Percentiles rank a stretch among this genome's conserved stretches.
Evolutionary conservation across 2,797 vertebrate genomes (phyloP).

Genomic region (Aselliscus stoliczkanus): DNA sequence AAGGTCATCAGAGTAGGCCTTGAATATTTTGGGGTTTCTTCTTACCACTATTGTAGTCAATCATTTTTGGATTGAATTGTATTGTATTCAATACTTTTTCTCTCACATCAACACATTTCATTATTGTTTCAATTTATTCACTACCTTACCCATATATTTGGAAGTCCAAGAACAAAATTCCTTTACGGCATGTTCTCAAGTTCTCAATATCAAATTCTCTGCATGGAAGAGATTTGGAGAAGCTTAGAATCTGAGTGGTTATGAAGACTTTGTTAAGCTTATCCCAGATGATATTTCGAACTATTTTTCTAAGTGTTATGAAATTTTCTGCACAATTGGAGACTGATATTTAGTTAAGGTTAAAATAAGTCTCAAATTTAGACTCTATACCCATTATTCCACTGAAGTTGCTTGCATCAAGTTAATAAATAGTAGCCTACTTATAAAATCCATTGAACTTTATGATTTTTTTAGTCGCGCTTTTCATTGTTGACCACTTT

Average conservation of each 20-base stretch:
- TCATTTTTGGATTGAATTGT: not conserved
- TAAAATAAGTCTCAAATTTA: not conserved
- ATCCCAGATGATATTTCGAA: not conserved
- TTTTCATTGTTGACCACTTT: not conserved
- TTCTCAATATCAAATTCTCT: not conserved
- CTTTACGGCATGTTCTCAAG: not conserved
- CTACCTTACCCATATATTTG: not conserved
- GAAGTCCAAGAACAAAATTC: not conserved
- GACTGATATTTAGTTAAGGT: not conserved
- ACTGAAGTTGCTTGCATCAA: not conserved
- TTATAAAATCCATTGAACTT: not conserved
- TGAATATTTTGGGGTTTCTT: not conserved
- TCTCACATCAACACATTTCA: not conserved
- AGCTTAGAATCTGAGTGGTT: not conserved
- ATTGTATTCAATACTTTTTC: not conserved
- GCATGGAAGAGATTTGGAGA: not conserved
- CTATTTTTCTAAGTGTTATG: not conserved
- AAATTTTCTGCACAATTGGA: not conserved
- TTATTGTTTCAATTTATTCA: not conserved
- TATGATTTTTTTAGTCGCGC: not conserved
- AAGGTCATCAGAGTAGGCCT: not conserved
- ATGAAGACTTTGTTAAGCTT: not conserved
- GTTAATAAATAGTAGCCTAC: not conserved
- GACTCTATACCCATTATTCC: not conserved
- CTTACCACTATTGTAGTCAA: not conserved